A percentile compares a stretch with the other conserved stretches of the same genome.
Evolutionary conservation across 2,888 invertebrate species (phyloP).

Genomic region (Timandra comae): DNA sequence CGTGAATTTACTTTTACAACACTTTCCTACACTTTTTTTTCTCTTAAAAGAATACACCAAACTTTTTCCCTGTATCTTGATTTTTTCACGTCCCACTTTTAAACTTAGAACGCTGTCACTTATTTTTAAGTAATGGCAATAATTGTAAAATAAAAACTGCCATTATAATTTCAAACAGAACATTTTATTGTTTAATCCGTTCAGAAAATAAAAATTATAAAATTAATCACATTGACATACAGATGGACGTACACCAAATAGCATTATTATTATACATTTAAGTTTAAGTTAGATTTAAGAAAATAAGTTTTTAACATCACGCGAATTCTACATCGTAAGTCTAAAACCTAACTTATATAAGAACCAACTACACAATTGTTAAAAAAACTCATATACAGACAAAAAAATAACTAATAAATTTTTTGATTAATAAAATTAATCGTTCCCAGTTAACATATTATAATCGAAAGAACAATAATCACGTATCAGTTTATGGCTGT

Average conservation of each 20-base stretch:
- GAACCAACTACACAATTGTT: conserved; percentile 63
- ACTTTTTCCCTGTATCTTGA: background rate
- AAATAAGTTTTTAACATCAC: conserved; percentile 52
- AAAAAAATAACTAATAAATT: conserved; percentile 59
- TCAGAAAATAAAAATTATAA: conserved; percentile 62
- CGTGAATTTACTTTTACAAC: conserved; percentile 12
- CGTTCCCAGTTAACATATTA: conserved; percentile 44
- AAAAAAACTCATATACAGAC: conserved; percentile 74
- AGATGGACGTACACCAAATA: conserved; percentile 76
- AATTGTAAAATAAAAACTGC: conserved; percentile 42
- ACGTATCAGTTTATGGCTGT: conserved; percentile 41
- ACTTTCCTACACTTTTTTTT: conserved; percentile 9
- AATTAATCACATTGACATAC: conserved; percentile 74
- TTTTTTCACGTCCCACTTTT: background rate
- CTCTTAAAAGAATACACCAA: conserved; percentile 6
- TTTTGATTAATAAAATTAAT: conserved; percentile 44
- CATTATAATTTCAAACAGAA: conserved; percentile 71
- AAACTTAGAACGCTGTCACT: background rate
- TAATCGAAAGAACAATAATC: conserved; percentile 30
- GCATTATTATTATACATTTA: conserved; percentile 65
- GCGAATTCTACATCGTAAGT: conserved; percentile 53
- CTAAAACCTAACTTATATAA: conserved; percentile 66
- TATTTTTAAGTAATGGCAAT: conserved; percentile 7
- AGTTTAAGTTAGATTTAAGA: conserved; percentile 56
- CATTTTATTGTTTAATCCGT: conserved; percentile 77